phyloP scores from a whole-genome alignment of 2,888 invertebrate species.

The Tetheella fluctuosa region DNA sequence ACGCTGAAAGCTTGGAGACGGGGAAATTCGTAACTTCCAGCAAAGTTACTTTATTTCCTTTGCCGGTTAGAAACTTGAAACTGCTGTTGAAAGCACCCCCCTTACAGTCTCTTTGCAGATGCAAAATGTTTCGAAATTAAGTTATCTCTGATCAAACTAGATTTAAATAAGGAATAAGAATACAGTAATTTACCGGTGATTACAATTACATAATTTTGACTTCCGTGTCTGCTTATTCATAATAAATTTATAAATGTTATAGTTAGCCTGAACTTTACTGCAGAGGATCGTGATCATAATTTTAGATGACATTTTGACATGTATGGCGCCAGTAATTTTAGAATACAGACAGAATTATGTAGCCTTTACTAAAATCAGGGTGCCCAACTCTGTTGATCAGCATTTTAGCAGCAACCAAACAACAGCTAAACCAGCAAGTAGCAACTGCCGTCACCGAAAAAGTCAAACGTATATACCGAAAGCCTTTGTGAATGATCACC shows the following conservation, averaged over 20 bases:
- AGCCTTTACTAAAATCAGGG: background rate
- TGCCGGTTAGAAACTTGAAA: conserved; percentile 5
- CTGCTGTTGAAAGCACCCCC: conserved; percentile 4
- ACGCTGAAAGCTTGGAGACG: background rate
- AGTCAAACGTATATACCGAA: background rate
- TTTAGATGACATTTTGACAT: background rate
- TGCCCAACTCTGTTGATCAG: too few relatives aligned
- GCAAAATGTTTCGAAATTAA: conserved; percentile 1
- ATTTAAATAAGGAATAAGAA: background rate
- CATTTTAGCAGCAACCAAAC: too few relatives aligned
- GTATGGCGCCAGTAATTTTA: background rate
- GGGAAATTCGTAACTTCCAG: background rate
- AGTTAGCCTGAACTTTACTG: background rate
- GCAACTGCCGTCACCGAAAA: background rate
- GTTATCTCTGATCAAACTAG: background rate
- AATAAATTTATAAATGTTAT: background rate
- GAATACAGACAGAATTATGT: background rate
- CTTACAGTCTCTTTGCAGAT: conserved; percentile 3
- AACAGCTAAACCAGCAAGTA: too few relatives aligned
- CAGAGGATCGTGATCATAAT: background rate
- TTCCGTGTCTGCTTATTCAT: background rate
- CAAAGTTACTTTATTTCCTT: conserved; percentile 5
- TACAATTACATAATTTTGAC: too few relatives aligned
- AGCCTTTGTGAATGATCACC: conserved; percentile 13
- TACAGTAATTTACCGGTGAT: background rate